phyloP scores from a whole-genome alignment of 2,113 vertebrate genomes.

The Myiopsitta monachus region DNA sequence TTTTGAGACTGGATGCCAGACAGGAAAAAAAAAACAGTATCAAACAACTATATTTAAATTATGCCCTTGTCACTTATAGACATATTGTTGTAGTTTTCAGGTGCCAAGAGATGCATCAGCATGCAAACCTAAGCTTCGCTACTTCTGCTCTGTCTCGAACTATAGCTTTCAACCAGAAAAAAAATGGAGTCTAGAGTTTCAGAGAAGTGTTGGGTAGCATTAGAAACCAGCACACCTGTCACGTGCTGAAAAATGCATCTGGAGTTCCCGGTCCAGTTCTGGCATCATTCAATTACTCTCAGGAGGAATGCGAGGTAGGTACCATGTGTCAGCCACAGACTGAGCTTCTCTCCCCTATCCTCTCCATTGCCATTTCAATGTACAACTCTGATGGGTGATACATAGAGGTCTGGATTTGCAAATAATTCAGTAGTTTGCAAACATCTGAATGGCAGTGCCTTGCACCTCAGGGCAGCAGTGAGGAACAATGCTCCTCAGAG shows the following conservation, averaged over 20 bases:
- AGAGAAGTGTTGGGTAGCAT: not conserved
- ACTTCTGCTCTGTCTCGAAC: not conserved
- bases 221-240: not conserved
- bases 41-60: not conserved
- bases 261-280: fast-evolving
- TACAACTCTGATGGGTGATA: not conserved
- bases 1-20: not conserved
- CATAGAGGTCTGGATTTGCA: not conserved
- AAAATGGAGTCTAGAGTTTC: not conserved
- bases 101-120: not conserved
- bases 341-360: not conserved
- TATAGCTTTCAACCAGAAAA: not conserved
- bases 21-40: not conserved
- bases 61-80: not conserved
- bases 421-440: not conserved
- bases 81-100: not conserved
- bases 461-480: not conserved
- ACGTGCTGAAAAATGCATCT: not conserved
- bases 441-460: not conserved
- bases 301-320: not conserved
- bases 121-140: not conserved
- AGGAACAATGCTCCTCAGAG: not conserved
- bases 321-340: fast-evolving
- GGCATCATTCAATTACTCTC: fast-evolving
- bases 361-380: not conserved